These are phyloP conservation scores for Crocodylus rhombifer DNA, from an alignment of 2,797 vertebrate species.

Conservation along the genomic window DNA sequence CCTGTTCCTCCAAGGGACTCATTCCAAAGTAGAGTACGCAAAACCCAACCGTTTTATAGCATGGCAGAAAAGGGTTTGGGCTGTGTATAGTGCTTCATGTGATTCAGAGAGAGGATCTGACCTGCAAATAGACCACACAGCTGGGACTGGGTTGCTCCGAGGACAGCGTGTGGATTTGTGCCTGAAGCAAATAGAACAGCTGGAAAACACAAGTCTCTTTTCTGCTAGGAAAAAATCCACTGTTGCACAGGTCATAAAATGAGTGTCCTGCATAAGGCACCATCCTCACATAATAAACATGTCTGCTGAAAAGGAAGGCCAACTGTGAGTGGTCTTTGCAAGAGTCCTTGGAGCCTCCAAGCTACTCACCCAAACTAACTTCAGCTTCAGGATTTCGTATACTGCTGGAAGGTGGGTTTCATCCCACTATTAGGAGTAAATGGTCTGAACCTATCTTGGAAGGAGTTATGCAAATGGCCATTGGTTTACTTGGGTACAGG, in stretches of 20 bases:
- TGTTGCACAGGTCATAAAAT: background rate
- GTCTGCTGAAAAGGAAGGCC: rapidly evolving
- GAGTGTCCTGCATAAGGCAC: rapidly evolving
- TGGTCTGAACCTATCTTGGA: background rate
- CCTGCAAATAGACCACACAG: slow-evolving; percentile 66
- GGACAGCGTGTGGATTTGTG: slow-evolving; percentile 20
- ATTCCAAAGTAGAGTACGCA: slow-evolving; percentile 68
- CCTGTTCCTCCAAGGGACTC: slow-evolving; percentile 72
- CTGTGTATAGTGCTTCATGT: background rate
- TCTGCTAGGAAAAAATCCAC: background rate
- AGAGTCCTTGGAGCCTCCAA: background rate
- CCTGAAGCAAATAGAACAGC: background rate
- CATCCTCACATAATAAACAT: rapidly evolving
- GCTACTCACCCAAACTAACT: background rate
- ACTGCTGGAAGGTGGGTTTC: background rate
- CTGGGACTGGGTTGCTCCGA: slow-evolving; percentile 3
- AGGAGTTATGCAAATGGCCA: background rate
- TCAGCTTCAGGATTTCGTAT: background rate
- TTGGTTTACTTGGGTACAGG: rapidly evolving
- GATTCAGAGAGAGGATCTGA: background rate
- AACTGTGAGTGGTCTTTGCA: background rate
- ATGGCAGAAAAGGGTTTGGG: slow-evolving; percentile 33
- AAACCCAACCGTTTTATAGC: slow-evolving; percentile 56
- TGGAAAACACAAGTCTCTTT: slow-evolving; percentile 24
- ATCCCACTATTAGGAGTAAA: rapidly evolving